Percentiles rank a stretch among this genome's conserved stretches.
Evolutionary conservation across 2,113 vertebrate species (phyloP).

Genomic region (Motacilla tschutschensis): DNA sequence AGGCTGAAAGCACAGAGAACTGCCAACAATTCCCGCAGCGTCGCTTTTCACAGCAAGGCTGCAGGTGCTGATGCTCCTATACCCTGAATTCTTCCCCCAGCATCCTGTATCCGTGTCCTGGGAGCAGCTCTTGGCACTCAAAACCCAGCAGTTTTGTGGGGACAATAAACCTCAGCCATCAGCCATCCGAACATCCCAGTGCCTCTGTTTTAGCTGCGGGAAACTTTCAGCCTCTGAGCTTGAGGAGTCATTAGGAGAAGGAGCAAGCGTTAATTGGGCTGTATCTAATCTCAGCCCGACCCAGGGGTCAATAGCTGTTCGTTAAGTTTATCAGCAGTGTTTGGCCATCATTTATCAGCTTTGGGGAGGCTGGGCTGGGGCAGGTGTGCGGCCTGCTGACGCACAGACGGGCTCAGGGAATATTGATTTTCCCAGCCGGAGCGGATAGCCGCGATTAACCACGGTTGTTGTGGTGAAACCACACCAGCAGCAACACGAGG

Average conservation of each 20-base stretch:
- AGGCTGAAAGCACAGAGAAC: slow-evolving; percentile 4
- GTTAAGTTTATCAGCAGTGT: slow-evolving; percentile 7
- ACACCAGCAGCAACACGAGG: neutral
- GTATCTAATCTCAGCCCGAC: slow-evolving; percentile 23
- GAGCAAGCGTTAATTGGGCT: neutral
- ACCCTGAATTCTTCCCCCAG: neutral
- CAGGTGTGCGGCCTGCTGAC: neutral
- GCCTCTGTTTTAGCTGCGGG: neutral
- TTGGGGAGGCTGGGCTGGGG: neutral
- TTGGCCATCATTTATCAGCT: slow-evolving; percentile 16
- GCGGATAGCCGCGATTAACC: neutral
- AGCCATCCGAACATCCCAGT: neutral
- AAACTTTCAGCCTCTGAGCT: neutral
- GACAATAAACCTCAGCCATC: neutral
- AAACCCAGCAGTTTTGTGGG: neutral
- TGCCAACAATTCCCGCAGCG: neutral
- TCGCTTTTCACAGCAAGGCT: neutral
- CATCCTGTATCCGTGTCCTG: neutral
- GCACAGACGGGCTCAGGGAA: neutral
- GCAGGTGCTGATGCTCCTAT: neutral
- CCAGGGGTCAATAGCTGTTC: neutral
- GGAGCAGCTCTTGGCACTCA: neutral
- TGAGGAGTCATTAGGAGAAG: neutral
- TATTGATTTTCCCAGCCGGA: neutral
- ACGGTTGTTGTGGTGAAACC: neutral